Percentiles rank a stretch among this genome's conserved stretches.
Conservation (phyloP, 2,797 vertebrate species). For the Spizella passerina region DNA sequence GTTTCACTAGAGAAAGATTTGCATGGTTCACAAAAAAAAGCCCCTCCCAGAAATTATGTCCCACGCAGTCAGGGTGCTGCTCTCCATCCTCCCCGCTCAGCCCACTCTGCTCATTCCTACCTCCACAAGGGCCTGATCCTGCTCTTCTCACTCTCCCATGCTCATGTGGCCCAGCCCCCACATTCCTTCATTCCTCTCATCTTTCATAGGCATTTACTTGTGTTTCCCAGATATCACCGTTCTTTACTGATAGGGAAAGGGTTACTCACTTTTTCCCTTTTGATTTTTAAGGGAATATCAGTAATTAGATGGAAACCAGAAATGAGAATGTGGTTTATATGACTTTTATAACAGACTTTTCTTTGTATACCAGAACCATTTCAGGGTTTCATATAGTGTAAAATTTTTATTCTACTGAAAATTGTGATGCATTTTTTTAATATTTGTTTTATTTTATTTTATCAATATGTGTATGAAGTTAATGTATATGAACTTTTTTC, state of each 20-base stretch:
- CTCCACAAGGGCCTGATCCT: not conserved
- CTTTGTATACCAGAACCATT: not conserved
- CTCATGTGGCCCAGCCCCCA: not conserved
- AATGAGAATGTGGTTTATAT: not conserved
- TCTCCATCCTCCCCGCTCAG: not conserved
- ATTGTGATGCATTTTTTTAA: accelerated
- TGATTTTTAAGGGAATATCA: not conserved
- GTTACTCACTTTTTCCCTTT: not conserved
- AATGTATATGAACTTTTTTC: not conserved
- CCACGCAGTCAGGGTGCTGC: not conserved
- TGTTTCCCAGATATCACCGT: not conserved
- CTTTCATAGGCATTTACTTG: not conserved
- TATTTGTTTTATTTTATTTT: not conserved
- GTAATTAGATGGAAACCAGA: not conserved
- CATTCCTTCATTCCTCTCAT: not conserved
- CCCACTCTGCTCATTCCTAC: not conserved
- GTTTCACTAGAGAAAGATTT: not conserved
- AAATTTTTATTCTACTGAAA: not conserved
- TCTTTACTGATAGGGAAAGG: not conserved
- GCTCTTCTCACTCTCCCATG: not conserved
- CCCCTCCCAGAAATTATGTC: not conserved
- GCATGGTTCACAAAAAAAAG: not conserved
- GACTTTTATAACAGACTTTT: not conserved
- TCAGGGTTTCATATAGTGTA: not conserved
- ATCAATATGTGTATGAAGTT: not conserved